A percentile compares a stretch with the other conserved stretches of the same genome.
Evolutionary conservation across 92 coral and sea anemone genomes (phyloP).

Genomic region (Phenganax stokvisi): DNA sequence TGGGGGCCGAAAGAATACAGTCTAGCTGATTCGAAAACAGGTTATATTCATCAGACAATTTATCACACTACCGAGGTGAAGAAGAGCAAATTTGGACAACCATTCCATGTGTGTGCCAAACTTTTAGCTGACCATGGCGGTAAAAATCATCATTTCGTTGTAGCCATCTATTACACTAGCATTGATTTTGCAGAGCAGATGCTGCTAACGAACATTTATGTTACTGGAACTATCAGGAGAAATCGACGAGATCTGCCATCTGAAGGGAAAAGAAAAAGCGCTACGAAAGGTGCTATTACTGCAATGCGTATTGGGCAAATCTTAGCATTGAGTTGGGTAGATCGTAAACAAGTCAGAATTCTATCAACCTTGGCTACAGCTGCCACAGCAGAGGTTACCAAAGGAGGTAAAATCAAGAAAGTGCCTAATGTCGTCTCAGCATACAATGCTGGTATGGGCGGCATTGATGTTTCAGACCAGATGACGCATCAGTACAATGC

Average conservation of each 20-base stretch:
- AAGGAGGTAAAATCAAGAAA: neutral
- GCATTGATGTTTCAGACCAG: slow-evolving; percentile 11
- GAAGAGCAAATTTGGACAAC: neutral
- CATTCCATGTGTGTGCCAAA: slow-evolving; percentile 12
- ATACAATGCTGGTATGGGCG: slow-evolving; percentile 6
- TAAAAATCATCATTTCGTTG: slow-evolving; percentile 18
- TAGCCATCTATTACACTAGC: neutral
- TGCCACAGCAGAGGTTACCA: neutral
- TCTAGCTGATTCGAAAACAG: slow-evolving; percentile 15
- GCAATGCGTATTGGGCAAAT: neutral
- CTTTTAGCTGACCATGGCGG: slow-evolving; percentile 3
- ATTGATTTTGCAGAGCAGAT: slow-evolving; percentile 11
- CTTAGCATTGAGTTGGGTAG: slow-evolving; percentile 6
- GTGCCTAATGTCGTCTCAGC: neutral
- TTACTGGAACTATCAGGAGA: slow-evolving; percentile 12
- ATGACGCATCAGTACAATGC: neutral
- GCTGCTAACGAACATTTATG: neutral
- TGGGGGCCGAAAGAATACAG: slow-evolving; percentile 28
- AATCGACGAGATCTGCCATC: neutral
- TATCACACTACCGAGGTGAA: slow-evolving; percentile 6
- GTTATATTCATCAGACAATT: slow-evolving; percentile 2
- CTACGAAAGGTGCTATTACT: slow-evolving; percentile 1
- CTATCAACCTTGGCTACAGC: neutral
- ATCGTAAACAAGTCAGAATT: neutral
- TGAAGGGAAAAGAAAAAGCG: neutral